phyloP scores from a whole-genome alignment of 1,140 invertebrate genomes.

The Brachionus asplanchnoidis region DNA sequence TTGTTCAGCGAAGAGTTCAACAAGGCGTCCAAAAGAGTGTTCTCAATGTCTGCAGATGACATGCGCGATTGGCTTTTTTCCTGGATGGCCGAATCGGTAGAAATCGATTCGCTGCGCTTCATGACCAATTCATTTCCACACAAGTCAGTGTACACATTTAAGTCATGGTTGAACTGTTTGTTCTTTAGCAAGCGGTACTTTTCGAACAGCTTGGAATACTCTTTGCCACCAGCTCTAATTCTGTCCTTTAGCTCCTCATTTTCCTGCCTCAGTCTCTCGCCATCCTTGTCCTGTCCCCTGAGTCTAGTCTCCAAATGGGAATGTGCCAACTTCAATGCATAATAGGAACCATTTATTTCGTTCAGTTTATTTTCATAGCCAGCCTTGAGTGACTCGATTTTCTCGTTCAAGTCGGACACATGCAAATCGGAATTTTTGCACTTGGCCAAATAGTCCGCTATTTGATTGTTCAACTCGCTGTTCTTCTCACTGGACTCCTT shows the following conservation, averaged over 20 bases:
- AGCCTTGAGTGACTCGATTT: neutral
- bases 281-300: constrained; percentile 1
- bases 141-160: constrained; percentile 8
- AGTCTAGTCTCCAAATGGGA: neutral
- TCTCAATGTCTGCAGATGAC: neutral
- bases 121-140: neutral
- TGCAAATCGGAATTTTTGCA: neutral
- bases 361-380: constrained; percentile 4
- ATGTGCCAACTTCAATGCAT: constrained; percentile 33
- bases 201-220: constrained; percentile 34
- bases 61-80: neutral
- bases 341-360: constrained; percentile 32
- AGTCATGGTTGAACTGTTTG: constrained; percentile 12
- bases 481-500: neutral
- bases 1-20: constrained; percentile 6
- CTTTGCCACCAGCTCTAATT: constrained; percentile 33
- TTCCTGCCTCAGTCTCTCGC: neutral
- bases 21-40: constrained; percentile 14
- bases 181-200: constrained; percentile 32
- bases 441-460: neutral
- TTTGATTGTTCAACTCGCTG: neutral
- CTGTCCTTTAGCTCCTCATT: constrained; percentile 35
- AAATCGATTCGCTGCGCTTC: neutral
- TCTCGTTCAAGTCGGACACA: neutral
- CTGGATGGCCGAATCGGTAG: neutral